Base-by-base conservation (phyloP, 2,888 invertebrate species). In the Achlya flavicornis region DNA sequence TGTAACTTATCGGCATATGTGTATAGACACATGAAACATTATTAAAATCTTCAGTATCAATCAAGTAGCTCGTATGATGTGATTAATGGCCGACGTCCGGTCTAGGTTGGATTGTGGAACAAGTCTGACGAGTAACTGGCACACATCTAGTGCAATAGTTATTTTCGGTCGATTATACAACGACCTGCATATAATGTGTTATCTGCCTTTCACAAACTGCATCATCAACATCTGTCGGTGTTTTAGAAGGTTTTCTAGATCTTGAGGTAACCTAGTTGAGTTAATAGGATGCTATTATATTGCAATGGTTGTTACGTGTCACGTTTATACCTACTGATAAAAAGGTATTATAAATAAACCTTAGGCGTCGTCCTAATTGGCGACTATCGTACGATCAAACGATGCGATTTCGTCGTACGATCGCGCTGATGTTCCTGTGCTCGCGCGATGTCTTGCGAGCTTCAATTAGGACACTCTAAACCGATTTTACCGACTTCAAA, bases 51-150 rank as follows among this genome's bases (percentile, higher is more conserved):
- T 10, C 8, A 38, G 8, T 35, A 35, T 35, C 48, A 58, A 35
- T 35, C 48, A 58, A 41, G 61, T 35, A 41, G 19, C 14, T 72
- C 69, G 64, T 67, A 62, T 41, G 41, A 1, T 12, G n/a, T 71
- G 71, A 77, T 74, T 77, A 74, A 77, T 71, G 69, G 38, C 26
- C 60, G 62, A 64, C 66, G 74, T 77, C 74, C 76, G 76, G 62
- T 61, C 41, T 32, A 16, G 26, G 41, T 19, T 35, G 14, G 19
- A 41, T 59, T 48, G 61, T 43, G 26, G 41, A 41, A 59, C 41
- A 41, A 10, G 59, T 35, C 16, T 33, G 48, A 16, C 48, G 48
- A 19, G 19, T 60, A 60, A 60, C 60, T 60, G 12, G 43, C 41
- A 60, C 60, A 60, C 19, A 11, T 60, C 33, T 60, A 53, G 26